These are phyloP conservation scores for Dermatemys mawii DNA, from an alignment of 2,113 vertebrate genomes.

Conservation along the genomic window DNA sequence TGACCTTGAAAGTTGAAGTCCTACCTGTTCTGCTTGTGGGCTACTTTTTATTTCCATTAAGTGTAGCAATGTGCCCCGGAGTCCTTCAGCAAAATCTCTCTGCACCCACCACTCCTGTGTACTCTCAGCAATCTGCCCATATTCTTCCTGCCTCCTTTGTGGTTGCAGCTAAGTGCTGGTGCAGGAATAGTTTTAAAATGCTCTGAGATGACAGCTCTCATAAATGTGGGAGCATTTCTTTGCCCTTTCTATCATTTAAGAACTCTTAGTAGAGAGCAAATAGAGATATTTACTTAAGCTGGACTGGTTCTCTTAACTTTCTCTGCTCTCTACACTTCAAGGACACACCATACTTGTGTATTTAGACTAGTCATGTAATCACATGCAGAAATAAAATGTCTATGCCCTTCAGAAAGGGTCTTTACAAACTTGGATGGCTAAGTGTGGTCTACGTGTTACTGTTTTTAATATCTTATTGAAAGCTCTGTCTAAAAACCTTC, in stretches of 20 bases:
- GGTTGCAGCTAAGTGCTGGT: neutral
- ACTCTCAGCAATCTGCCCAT: neutral
- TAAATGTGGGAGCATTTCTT: neutral
- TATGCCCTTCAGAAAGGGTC: neutral
- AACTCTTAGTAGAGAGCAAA: neutral
- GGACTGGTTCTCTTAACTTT: neutral
- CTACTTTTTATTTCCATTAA: neutral
- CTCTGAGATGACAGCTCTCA: neutral
- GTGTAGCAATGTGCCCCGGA: neutral
- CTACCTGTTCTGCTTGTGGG: neutral
- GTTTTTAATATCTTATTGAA: neutral
- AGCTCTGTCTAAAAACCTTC: neutral
- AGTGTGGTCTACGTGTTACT: neutral
- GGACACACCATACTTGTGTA: accelerated
- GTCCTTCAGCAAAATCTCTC: neutral
- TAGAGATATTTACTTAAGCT: conserved; percentile 3
- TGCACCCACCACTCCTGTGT: neutral
- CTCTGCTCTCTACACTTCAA: accelerated
- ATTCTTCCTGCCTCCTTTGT: accelerated
- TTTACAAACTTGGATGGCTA: neutral
- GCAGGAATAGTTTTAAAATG: neutral
- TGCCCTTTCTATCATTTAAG: neutral
- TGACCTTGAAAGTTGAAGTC: neutral
- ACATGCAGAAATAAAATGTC: neutral
- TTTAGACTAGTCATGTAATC: neutral